Conservation (phyloP, 2,113 vertebrate genomes). For the Neodon shergylaensis region DNA sequence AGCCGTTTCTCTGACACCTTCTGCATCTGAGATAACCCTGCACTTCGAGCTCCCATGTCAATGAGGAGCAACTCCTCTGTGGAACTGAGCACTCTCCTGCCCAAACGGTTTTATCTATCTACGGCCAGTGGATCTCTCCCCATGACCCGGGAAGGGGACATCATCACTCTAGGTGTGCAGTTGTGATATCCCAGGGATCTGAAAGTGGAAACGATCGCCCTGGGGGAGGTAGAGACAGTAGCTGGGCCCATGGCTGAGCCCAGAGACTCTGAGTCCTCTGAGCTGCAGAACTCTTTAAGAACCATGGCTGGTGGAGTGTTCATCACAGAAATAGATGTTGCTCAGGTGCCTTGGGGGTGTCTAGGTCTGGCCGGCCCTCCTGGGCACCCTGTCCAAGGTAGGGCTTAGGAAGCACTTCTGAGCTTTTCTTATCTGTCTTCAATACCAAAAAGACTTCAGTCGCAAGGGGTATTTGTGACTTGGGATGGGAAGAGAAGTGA, state of each 20-base stretch:
- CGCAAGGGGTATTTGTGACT: not conserved
- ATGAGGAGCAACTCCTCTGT: not conserved
- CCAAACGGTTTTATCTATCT: not conserved
- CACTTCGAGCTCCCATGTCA: not conserved
- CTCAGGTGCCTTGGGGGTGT: not conserved
- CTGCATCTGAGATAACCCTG: slow-evolving; percentile 14
- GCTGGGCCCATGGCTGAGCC: not conserved
- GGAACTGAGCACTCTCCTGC: not conserved
- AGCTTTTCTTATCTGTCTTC: not conserved
- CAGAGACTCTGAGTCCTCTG: not conserved
- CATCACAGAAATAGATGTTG: not conserved
- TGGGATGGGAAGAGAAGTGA: not conserved
- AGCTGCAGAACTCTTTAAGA: not conserved
- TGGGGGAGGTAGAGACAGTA: not conserved
- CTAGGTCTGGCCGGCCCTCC: not conserved
- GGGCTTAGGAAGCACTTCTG: not conserved
- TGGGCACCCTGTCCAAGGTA: not conserved
- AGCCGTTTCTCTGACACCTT: not conserved
- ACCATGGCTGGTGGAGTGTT: not conserved
- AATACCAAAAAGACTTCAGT: not conserved
- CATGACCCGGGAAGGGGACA: not conserved
- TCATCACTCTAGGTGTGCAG: not conserved
- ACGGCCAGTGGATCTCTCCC: not conserved
- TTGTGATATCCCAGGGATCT: not conserved
- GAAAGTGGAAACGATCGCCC: not conserved